Percentiles rank a stretch among this genome's conserved stretches.
Conservation (phyloP, 1,140 invertebrate species). For the Lordiphosa stackelbergi region DNA sequence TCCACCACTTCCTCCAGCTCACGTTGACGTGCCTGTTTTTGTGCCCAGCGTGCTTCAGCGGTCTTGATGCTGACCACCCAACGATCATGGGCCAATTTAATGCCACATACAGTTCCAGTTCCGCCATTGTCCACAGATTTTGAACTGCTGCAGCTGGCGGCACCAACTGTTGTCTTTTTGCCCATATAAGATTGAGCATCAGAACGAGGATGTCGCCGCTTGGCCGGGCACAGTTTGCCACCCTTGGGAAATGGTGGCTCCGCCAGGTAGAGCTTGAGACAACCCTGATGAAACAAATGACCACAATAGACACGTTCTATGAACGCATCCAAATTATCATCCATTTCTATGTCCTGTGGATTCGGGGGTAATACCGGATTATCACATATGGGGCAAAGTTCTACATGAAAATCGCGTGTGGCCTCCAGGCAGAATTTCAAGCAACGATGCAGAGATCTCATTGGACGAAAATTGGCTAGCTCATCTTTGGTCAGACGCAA, state of each 20-base stretch:
- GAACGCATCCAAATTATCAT: conserved; percentile 81
- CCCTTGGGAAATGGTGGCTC: conserved; percentile 84
- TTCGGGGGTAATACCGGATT: conserved; percentile 80
- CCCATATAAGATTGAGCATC: conserved; percentile 68
- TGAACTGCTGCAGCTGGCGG: not conserved
- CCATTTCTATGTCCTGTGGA: conserved; percentile 79
- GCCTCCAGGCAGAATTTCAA: conserved; percentile 82
- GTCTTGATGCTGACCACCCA: conserved; percentile 85
- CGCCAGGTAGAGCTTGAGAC: conserved; percentile 85
- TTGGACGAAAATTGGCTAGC: conserved; percentile 79
- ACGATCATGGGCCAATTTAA: conserved; percentile 86
- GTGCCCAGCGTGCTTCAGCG: conserved; percentile 87
- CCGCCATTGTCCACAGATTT: conserved; percentile 19
- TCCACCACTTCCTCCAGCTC: conserved; percentile 87
- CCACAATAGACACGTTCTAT: conserved; percentile 87
- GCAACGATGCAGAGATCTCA: conserved; percentile 81
- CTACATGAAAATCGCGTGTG: conserved; percentile 80
- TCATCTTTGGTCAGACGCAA: conserved; percentile 78
- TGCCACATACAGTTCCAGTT: conserved; percentile 77
- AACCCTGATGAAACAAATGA: conserved; percentile 85
- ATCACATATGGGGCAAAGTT: conserved; percentile 83
- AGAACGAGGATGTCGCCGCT: conserved; percentile 65
- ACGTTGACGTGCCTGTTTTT: conserved; percentile 84
- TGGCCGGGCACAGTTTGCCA: conserved; percentile 79
- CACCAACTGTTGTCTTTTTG: not conserved